Conservation (phyloP, 2,888 invertebrate species). For the Drosophila tanythrix region DNA sequence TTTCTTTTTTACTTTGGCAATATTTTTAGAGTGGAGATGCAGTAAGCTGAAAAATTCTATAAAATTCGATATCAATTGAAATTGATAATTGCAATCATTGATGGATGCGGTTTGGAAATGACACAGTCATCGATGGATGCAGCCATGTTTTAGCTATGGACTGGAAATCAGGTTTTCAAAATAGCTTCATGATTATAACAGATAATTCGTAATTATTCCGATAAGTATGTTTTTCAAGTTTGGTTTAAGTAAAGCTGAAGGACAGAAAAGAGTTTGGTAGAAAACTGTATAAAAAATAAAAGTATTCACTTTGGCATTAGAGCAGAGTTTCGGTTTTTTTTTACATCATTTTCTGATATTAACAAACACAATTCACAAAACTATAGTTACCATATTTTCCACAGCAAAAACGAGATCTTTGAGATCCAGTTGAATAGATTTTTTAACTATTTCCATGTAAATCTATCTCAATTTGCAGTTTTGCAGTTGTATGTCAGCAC, state of each 20-base stretch:
- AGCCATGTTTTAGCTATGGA: neutral
- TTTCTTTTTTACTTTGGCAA: neutral
- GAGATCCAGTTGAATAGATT: neutral
- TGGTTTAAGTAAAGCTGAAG: neutral
- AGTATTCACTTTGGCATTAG: neutral
- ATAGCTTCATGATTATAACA: neutral
- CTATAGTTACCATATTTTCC: too few species aligned
- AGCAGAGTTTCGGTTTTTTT: neutral
- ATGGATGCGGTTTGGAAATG: neutral
- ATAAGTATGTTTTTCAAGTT: neutral
- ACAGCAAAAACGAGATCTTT: neutral
- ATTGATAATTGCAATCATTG: neutral
- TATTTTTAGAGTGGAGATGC: neutral
- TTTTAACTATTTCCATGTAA: neutral
- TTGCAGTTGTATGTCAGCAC: neutral
- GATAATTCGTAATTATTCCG: neutral
- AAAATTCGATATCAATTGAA: neutral
- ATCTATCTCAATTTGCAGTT: neutral
- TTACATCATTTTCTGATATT: neutral
- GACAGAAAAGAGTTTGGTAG: neutral
- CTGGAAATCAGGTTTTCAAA: neutral
- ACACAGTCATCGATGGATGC: neutral
- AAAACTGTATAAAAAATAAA: too few species aligned
- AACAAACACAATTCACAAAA: neutral
- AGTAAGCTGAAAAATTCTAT: neutral